Conservation (phyloP, 1,140 invertebrate species). For the Meteorus sp. region DNA sequence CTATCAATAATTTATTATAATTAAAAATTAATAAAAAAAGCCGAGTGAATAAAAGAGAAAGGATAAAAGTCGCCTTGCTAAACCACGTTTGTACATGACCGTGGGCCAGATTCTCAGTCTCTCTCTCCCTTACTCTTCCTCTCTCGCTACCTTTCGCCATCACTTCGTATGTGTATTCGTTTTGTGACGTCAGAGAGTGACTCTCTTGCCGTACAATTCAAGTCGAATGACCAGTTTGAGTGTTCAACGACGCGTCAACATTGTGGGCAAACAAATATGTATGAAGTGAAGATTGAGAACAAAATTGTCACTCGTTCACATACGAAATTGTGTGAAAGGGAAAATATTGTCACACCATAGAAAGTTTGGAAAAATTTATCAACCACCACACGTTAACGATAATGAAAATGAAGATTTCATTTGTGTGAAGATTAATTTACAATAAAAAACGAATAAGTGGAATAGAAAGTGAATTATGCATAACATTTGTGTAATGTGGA, state of each 20-base stretch:
- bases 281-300: slow-evolving; percentile 29
- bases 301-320: neutral
- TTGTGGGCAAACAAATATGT: slow-evolving; percentile 27
- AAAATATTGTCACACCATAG: too few relatives aligned
- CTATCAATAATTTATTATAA: too few relatives aligned
- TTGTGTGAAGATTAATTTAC: too few relatives aligned
- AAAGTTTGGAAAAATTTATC: too few relatives aligned
- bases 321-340: neutral
- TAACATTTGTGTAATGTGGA: too few relatives aligned
- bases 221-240: slow-evolving; percentile 50
- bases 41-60: slow-evolving; percentile 21
- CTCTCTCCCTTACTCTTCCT: slow-evolving; percentile 27
- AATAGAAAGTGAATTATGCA: too few relatives aligned
- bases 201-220: slow-evolving; percentile 34
- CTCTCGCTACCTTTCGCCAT: too few relatives aligned
- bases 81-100: neutral
- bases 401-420: too few relatives aligned
- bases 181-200: slow-evolving; percentile 45
- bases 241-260: slow-evolving; percentile 12
- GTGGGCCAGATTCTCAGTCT: slow-evolving; percentile 40
- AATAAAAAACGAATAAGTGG: too few relatives aligned
- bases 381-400: too few relatives aligned
- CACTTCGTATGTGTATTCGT: too few relatives aligned
- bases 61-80: slow-evolving; percentile 13
- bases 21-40: too few relatives aligned